A percentile compares a stretch with the other conserved stretches of the same genome.
phyloP scores from a whole-genome alignment of 2,888 invertebrate genomes.

The Podabrus alpinus region DNA sequence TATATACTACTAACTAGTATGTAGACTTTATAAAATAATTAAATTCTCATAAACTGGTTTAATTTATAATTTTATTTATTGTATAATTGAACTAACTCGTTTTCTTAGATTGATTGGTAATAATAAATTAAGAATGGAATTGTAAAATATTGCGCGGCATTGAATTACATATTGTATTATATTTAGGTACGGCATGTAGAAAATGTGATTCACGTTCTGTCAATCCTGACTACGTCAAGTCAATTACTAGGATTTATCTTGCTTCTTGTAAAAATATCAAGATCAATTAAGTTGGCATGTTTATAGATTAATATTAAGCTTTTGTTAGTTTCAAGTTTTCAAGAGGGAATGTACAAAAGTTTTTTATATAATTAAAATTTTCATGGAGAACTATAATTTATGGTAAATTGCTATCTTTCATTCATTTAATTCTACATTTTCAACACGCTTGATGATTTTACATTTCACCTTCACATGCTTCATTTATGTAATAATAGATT shows the following conservation, averaged over 20 bases:
- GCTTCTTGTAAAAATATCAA: not conserved
- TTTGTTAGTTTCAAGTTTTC: not conserved
- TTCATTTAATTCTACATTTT: not conserved
- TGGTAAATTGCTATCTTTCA: not conserved
- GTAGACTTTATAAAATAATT: not conserved
- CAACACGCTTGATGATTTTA: not conserved
- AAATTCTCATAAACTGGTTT: not conserved
- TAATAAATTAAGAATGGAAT: not conserved
- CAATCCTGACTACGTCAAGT: not conserved
- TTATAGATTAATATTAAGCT: not conserved
- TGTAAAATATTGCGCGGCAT: not conserved
- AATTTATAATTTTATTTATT: not conserved
- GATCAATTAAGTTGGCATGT: not conserved
- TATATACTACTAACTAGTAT: not conserved
- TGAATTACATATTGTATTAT: not conserved
- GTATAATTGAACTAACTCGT: not conserved
- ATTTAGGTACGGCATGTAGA: not conserved
- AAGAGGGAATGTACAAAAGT: not conserved
- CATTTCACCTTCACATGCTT: not conserved
- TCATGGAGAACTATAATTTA: not conserved
- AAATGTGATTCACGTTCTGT: not conserved
- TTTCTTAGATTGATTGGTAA: not conserved
- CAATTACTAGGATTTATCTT: not conserved
- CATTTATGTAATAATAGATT: not conserved
- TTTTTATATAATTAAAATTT: not conserved